A percentile compares a stretch with the other conserved stretches of the same genome.
phyloP scores from a whole-genome alignment of 2,797 vertebrate species.

The Remorina albescens region DNA sequence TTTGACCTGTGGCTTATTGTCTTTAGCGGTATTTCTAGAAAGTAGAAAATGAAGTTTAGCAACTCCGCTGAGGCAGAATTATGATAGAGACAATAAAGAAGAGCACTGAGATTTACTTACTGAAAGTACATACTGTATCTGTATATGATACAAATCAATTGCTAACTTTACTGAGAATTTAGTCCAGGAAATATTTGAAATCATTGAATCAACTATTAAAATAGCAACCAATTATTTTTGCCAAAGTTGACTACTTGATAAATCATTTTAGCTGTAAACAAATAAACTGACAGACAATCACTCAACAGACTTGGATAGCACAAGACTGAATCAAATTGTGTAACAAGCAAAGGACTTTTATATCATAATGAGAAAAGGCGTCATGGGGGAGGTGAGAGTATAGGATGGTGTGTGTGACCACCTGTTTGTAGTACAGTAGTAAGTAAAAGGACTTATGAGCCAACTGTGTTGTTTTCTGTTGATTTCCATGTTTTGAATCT shows the following conservation, averaged over 20 bases:
- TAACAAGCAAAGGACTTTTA: background rate
- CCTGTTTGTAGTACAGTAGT: conserved; percentile 22
- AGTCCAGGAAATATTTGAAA: background rate
- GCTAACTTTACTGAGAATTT: no score
- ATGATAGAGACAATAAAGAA: background rate
- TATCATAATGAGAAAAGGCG: conserved; percentile 17
- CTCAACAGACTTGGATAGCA: background rate
- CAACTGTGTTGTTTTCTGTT: no score
- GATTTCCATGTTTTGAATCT: no score
- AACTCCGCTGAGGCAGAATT: conserved; percentile 4
- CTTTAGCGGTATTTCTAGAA: conserved; percentile 16
- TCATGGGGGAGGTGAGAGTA: conserved; percentile 13
- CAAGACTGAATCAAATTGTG: background rate
- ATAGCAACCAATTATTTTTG: background rate
- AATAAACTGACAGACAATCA: background rate
- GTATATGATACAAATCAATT: background rate
- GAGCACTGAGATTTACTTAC: background rate
- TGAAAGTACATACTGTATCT: conserved; percentile 1
- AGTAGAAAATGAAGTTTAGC: conserved; percentile 13
- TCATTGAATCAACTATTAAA: background rate
- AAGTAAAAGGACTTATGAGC: background rate
- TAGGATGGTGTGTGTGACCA: conserved; percentile 3
- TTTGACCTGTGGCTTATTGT: conserved; percentile 34
- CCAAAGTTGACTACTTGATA: no score
- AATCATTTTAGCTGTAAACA: background rate